Evolutionary conservation across 2,888 invertebrate species (phyloP), one percentile per base, ranked within the genome.

Genomic region (Carterocephalus palaemon): DNA sequence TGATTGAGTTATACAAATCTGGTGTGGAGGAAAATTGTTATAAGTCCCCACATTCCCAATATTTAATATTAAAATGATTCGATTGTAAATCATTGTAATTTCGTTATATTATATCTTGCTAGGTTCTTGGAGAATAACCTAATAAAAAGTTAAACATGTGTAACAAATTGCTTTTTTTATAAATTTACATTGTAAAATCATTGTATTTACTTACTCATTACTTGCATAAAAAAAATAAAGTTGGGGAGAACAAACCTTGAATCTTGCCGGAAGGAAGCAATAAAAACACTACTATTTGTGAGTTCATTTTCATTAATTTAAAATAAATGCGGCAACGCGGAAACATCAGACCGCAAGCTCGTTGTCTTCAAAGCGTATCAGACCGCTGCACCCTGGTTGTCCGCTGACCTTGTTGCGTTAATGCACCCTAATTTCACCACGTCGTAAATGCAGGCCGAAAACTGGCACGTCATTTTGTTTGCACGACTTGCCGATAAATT

Each of bases 351-450:
- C 38, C 47, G 23, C 31, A 40, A 34, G 31, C 16, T 29, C 23
- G 28, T 36, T 34, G 33, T 43, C 43, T 43, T 50, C 52, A 53
- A 58, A 57, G 51, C 54, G 49, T 56, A 60, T 55, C 67, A 64
- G 69, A 75, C 78, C 78, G 61, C 78, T 78, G 61, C 75, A 75
- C 69, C 54, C 56, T 54, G 54, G 53, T 47, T 48, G 51, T 56
- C 52, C 53, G 63, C 56, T 77, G 80, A 81, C 84, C 85, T 80
- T 85, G 84, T 82, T 82, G 68, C 76, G 67, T 80, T 83, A 84
- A 80, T 81, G 79, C 78, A 84, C 82, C 83, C 84, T 78, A 84
- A 85, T 84, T 85, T 85, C 77, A 74, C 78, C 67, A 64, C 64
- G 47, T 46, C 46, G 47, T 72, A 67, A 73, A 67, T 70, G 71